These are phyloP conservation scores for Plectrocnemia conspersa DNA, from an alignment of 1,140 invertebrate genomes.

Conservation along the genomic window DNA sequence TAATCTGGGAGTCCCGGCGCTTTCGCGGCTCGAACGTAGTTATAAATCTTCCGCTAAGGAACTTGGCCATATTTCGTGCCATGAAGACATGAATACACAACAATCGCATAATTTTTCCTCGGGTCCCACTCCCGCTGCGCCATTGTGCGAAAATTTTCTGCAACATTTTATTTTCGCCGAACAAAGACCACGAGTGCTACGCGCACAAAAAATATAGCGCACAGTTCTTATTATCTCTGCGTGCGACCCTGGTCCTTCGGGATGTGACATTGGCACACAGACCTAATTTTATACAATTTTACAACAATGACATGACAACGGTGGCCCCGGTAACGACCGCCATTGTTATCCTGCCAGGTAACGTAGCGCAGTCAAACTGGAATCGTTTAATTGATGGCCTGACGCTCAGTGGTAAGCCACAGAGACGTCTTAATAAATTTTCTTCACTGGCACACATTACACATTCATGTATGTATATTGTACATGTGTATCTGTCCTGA, in stretches of 20 bases:
- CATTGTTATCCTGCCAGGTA: conserved; percentile 21
- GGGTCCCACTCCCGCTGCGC: conserved; percentile 21
- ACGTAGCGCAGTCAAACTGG: conserved; percentile 14
- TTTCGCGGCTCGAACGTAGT: no score
- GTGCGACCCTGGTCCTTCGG: conserved; percentile 17
- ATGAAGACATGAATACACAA: conserved; percentile 8
- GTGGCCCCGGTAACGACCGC: conserved; percentile 18
- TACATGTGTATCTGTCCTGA: no score
- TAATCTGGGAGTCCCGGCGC: no score
- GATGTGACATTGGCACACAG: conserved; percentile 32
- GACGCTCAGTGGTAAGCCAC: conserved; percentile 7
- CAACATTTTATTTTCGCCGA: conserved; percentile 33
- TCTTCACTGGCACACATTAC: no score
- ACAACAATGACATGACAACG: conserved; percentile 24
- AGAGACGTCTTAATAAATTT: conserved; percentile 18
- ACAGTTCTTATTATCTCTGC: conserved; percentile 5
- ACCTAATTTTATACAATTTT: conserved; percentile 35
- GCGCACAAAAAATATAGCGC: background rate
- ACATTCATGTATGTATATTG: no score
- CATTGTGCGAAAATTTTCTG: conserved; percentile 35
- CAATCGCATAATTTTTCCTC: conserved; percentile 2
- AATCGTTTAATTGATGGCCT: conserved; percentile 30
- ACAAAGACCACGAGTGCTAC: conserved; percentile 17
- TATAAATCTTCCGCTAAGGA: no score
- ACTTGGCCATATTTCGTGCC: no score